These are phyloP conservation scores for Heliconius ethilla DNA, from an alignment of 2,888 invertebrate species.

Conservation along the genomic window DNA sequence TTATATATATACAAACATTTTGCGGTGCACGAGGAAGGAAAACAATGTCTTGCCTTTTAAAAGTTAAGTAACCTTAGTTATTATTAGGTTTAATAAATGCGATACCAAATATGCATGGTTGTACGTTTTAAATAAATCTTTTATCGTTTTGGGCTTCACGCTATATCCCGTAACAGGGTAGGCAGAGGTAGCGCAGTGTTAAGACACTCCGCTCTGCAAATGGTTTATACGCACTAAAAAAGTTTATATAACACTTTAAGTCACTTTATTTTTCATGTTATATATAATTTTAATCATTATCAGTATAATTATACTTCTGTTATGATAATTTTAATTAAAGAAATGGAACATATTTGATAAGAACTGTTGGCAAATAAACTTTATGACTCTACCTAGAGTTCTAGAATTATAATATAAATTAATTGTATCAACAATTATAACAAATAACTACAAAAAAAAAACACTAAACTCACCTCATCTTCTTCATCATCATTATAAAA, in stretches of 20 bases:
- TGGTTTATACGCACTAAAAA: neutral
- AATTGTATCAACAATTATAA: neutral
- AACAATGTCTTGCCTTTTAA: neutral
- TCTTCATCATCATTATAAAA: conserved; percentile 81
- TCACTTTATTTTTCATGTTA: neutral
- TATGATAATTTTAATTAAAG: conserved; percentile 7
- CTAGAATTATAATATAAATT: neutral
- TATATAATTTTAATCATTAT: neutral
- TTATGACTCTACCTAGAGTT: neutral
- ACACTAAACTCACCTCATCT: conserved; percentile 71
- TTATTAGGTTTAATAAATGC: conserved; percentile 1
- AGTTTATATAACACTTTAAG: neutral
- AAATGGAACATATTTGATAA: conserved; percentile 12
- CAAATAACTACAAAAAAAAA: neutral
- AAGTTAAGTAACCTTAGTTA: conserved; percentile 17
- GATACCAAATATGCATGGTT: neutral
- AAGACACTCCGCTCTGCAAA: no score
- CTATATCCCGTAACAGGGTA: neutral
- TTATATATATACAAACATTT: neutral
- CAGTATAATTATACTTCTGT: neutral
- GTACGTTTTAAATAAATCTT: neutral
- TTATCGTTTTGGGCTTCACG: neutral
- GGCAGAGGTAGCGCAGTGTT: neutral
- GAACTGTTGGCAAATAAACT: neutral
- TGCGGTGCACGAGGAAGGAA: conserved; percentile 19